Percentiles rank a stretch among this genome's conserved stretches.
phyloP scores from a whole-genome alignment of 2,888 invertebrate genomes.

The Morpho helenor region DNA sequence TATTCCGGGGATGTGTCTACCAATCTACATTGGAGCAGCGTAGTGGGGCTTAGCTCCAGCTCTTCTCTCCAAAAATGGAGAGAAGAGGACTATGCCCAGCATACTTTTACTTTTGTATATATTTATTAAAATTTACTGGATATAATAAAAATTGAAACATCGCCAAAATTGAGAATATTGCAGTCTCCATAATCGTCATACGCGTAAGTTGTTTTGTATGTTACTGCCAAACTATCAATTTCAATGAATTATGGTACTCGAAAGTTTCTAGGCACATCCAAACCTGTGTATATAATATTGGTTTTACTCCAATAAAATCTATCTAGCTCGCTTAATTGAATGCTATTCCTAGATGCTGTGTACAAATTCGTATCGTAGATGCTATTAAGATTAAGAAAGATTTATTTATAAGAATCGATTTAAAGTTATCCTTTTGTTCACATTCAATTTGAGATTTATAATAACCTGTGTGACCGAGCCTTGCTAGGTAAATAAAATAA shows the following conservation, averaged over 20 bases:
- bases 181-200: too few relatives aligned
- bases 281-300: not conserved
- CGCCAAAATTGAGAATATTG: not conserved
- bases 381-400: constrained; percentile 67
- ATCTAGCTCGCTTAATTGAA: constrained; percentile 55
- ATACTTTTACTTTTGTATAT: too few relatives aligned
- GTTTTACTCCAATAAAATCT: constrained; percentile 44
- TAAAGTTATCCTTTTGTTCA: constrained; percentile 19
- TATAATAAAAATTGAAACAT: not conserved
- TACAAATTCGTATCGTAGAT: constrained; percentile 43
- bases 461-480: too few relatives aligned
- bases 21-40: not conserved
- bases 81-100: too few relatives aligned
- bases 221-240: too few relatives aligned
- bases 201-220: too few relatives aligned
- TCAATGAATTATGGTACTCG: too few relatives aligned
- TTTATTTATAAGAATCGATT: constrained; percentile 37
- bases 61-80: too few relatives aligned
- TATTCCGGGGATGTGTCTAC: not conserved
- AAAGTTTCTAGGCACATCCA: too few relatives aligned
- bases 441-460: too few relatives aligned
- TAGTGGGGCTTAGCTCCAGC: not conserved
- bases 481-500: too few relatives aligned
- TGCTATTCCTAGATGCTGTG: constrained; percentile 52
- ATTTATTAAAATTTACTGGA: too few relatives aligned